phyloP scores from a whole-genome alignment of 2,888 invertebrate species.

The Merodon equestris region DNA sequence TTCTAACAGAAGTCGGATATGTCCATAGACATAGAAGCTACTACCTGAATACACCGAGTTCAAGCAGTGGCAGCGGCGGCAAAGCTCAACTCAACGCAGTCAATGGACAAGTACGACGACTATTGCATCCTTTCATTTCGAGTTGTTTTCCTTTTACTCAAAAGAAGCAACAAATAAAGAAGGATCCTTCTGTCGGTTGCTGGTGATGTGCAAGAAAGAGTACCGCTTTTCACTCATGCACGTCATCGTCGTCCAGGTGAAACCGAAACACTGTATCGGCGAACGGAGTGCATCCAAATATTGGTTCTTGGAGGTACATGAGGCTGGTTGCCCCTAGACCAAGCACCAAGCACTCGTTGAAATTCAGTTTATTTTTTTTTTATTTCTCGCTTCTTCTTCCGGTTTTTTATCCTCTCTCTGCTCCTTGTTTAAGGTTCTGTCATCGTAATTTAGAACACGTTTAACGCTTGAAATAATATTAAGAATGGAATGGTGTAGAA shows the following conservation, averaged over 20 bases:
- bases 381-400: too few species aligned
- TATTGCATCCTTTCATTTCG: conserved; percentile 34
- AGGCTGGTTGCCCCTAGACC: not conserved
- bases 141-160: conserved; percentile 8
- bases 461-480: conserved; percentile 69
- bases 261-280: conserved; percentile 29
- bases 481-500: conserved; percentile 54
- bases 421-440: not conserved
- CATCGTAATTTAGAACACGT: conserved; percentile 69
- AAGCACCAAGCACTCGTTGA: conserved; percentile 51
- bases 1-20: conserved; percentile 28
- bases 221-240: conserved; percentile 58
- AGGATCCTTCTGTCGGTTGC: conserved; percentile 26
- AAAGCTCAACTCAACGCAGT: conserved; percentile 44
- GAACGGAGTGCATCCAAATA: conserved; percentile 46
- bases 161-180: conserved; percentile 59
- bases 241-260: conserved; percentile 59
- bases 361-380: not conserved
- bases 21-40: not conserved
- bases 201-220: conserved; percentile 22
- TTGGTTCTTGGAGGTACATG: conserved; percentile 12
- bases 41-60: not conserved
- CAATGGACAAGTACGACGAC: conserved; percentile 21
- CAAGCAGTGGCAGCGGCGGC: conserved; percentile 5
- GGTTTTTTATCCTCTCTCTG: too few species aligned